These are phyloP conservation scores for Sinocyclocheilus rhinocerous DNA, from an alignment of 2,113 vertebrate species.

Conservation along the genomic window DNA sequence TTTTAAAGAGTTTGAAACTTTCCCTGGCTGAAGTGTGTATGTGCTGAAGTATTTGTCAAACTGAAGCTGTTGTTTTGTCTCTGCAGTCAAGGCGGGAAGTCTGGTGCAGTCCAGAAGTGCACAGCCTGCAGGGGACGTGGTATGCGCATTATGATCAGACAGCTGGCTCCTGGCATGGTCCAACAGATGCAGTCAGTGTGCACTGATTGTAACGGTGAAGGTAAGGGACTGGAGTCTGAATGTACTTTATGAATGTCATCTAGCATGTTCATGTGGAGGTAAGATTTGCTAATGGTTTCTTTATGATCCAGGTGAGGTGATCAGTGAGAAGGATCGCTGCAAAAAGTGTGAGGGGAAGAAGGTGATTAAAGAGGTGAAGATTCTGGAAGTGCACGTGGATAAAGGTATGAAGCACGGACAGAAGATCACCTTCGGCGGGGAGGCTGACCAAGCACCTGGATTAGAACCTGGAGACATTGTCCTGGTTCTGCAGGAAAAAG, in stretches of 20 bases:
- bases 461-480: constrained; percentile 97
- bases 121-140: constrained; percentile 92
- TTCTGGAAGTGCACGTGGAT: constrained; percentile 98
- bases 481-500: constrained; percentile 94
- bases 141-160: constrained; percentile 96
- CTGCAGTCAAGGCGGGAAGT: constrained; percentile 95
- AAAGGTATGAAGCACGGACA: constrained; percentile 99
- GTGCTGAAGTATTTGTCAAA: not conserved
- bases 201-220: constrained; percentile 96
- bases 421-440: constrained; percentile 95
- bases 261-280: not conserved
- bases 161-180: constrained; percentile 97
- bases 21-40: not conserved
- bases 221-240: constrained; percentile 67
- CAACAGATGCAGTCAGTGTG: constrained; percentile 99
- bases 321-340: constrained; percentile 98
- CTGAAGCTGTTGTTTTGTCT: not conserved
- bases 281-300: not conserved
- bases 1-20: not conserved
- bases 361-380: constrained; percentile 97
- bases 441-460: constrained; percentile 96
- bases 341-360: constrained; percentile 99
- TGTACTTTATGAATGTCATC: not conserved
- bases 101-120: constrained; percentile 96
- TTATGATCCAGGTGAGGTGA: constrained; percentile 86